Conservation (phyloP, 2,797 vertebrate species). For the Cetoscarus ocellatus region DNA sequence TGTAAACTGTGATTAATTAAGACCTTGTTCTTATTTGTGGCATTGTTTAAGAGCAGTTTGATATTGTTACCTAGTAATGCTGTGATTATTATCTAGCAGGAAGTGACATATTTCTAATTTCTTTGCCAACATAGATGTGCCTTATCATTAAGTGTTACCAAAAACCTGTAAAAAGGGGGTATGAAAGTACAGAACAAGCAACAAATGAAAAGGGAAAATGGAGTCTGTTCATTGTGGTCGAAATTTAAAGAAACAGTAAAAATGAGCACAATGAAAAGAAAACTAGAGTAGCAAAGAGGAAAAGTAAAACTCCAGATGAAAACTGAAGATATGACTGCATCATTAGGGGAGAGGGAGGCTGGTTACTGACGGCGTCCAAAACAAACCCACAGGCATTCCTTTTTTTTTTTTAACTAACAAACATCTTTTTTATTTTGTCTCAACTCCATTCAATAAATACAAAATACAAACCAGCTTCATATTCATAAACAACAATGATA, state of each 20-base stretch:
- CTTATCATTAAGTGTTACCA: no score
- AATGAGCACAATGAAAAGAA: not conserved
- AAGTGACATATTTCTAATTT: no score
- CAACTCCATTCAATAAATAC: constrained; percentile 87
- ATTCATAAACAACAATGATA: constrained; percentile 69
- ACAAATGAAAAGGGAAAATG: constrained; percentile 5
- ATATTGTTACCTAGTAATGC: no score
- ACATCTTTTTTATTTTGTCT: constrained; percentile 72
- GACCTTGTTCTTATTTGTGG: no score
- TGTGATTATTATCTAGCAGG: no score
- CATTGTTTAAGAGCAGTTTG: no score
- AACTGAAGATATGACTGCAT: constrained; percentile 22
- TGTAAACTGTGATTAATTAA: no score
- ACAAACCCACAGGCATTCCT: constrained; percentile 32
- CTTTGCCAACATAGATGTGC: no score
- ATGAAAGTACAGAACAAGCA: constrained; percentile 1
- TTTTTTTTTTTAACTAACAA: constrained; percentile 35
- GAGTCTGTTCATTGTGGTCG: constrained; percentile 5
- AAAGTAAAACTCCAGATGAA: constrained; percentile 28
- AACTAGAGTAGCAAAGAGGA: constrained; percentile 3
- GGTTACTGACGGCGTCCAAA: constrained; percentile 14
- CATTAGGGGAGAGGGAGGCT: constrained; percentile 17
- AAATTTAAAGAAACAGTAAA: constrained; percentile 7
- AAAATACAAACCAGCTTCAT: constrained; percentile 83
- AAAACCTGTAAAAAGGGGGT: no score